Conservation (phyloP, 2,797 vertebrate genomes). For the Philypnodon macrostomus region DNA sequence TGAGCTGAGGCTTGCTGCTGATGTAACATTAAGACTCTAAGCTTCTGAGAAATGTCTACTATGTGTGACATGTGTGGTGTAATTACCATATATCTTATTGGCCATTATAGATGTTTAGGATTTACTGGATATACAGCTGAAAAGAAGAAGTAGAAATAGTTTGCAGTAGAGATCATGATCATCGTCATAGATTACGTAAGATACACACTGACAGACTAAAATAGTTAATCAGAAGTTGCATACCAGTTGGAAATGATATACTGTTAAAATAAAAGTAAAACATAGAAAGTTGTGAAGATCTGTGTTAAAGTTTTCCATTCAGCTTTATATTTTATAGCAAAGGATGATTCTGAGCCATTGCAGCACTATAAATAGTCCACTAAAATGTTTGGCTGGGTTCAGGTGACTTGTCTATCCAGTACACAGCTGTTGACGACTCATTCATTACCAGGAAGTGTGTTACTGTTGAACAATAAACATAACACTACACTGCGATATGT, state of each 20-base stretch:
- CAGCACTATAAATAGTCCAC: constrained; percentile 67
- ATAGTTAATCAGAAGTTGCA: background rate
- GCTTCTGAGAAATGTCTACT: constrained; percentile 50
- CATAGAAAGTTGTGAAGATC: constrained; percentile 3
- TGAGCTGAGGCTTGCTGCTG: constrained; percentile 15
- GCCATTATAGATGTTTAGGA: constrained; percentile 15
- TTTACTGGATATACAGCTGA: no score
- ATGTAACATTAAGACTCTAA: constrained; percentile 37
- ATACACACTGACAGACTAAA: no score
- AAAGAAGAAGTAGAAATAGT: no score
- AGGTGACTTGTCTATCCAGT: constrained; percentile 50
- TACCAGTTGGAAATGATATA: no score
- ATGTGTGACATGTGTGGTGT: constrained; percentile 59
- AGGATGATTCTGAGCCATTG: no score
- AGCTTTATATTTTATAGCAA: no score
- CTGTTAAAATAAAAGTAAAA: no score
- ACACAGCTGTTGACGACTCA: constrained; percentile 53
- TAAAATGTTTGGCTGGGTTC: constrained; percentile 60
- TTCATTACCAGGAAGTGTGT: constrained; percentile 41
- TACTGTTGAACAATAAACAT: constrained; percentile 1
- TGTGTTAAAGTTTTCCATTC: no score
- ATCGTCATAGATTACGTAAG: no score
- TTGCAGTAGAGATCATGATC: no score
- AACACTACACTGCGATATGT: constrained; percentile 4
- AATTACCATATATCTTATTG: constrained; percentile 20